Base-by-base conservation (phyloP, 2,888 invertebrate genomes). In the Stenchaetothrips biformis region DNA sequence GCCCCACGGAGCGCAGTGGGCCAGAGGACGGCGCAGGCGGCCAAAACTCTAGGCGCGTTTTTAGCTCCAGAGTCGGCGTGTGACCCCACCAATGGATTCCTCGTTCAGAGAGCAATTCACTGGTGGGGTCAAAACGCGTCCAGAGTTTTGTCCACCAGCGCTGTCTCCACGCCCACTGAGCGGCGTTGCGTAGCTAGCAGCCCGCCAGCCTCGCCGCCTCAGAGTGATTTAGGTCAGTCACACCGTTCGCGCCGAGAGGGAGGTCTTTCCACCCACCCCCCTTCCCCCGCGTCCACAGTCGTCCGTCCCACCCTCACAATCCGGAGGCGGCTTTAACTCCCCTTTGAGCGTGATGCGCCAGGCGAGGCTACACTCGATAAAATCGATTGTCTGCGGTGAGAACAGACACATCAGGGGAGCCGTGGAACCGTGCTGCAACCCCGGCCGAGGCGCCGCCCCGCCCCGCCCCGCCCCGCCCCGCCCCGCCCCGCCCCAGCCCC, bases 361-460 rank as follows among this genome's bases (percentile, higher is more conserved):
- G 21, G 67, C 21, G 6, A 21, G n/a, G 67, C 67, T 25, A 37
- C 67, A 25, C 67, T 74, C 67, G 67, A 74, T 74, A 74, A 74
- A 74, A 74, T 74, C 67, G 67, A 74, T 74, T 74, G 67, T 74
- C 67, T 74, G 67, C 67, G 67, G 67, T 74, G 67, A 74, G 67
- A 74, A 74, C 67, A 74, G 67, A 74, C 67, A 74, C 67, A 74
- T 74, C 67, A 74, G 67, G 37, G 37, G 37, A 37, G 37, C 4
- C 37, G 37, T 37, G 37, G 37, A 37, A 37, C 37, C 37, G 37
- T 37, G 37, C 37, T 37, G 37, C 37, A 37, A n/a, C n/a, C 67
- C 21, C 11, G 8, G 49, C 11, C 49, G 49, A 49, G 8, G 11
- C 49, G 11, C 49, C 49, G 49, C 49, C 49, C 49, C 8, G 8